Evolutionary conservation across 2,797 vertebrate species (phyloP), one percentile per base, ranked within the genome.

Genomic region (Sebastes flavidus): DNA sequence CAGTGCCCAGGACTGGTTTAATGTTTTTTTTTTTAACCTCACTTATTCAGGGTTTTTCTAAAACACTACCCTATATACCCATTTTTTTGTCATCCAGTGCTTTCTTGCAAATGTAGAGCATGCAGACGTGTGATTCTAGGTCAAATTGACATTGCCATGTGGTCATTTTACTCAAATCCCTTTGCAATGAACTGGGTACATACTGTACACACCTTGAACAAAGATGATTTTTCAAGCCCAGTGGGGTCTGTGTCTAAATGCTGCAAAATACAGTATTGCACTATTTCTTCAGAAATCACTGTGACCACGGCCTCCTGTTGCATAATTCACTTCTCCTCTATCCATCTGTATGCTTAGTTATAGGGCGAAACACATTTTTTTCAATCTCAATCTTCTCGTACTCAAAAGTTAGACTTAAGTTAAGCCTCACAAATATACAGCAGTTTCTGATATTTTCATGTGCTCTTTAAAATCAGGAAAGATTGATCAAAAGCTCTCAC

Each of bases 21-120:
- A 2, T 25, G 22, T 25, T 25, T 56, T 7, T 20, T 54, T n/a
- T 24, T 24, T 24, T 24, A 3, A 55, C 11, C 54, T 55, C 5
- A 70, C 32, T 22, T 54, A 6, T 27, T 61, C 34, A 36, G 6
- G 12, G 65, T 27, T 71, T 70, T 30, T 49, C 30, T 62, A 62
- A 67, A 58, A 74, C 71, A 75, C 61, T 78, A 67, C 68, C 67
- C 62, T 72, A 78, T 18, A 82, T 38, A 72, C 36, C 71, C 24
- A 32, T 60, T 65, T 84, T 58, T 54, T 55, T 58, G 56, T 58
- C 36, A 61, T 5, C 13, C 2, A 5, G n/a, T 49, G 30, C 8
- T 49, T 49, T 56, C 11, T 55, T 72, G 18, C 30, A 74, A 42
- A 78, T 61, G 68, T 70, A 65, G 60, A 42, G 20, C 74, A 66